Conservation (phyloP, 1,140 invertebrate species). For the Diabrotica undecimpunctata region DNA sequence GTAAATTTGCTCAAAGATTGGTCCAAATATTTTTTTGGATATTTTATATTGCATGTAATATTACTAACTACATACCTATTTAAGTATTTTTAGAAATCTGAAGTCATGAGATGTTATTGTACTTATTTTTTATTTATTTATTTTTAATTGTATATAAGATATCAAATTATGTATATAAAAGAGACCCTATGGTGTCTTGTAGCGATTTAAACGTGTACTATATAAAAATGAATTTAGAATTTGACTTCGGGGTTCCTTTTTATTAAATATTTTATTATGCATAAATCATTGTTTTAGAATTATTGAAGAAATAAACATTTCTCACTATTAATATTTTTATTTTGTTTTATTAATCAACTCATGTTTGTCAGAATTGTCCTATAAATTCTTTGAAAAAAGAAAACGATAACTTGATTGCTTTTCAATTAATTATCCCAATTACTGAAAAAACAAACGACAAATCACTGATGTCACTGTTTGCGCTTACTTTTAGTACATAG, state of each 20-base stretch:
- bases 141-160: slow-evolving; percentile 43
- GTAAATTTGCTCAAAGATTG: too few species aligned
- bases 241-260: slow-evolving; percentile 41
- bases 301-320: slow-evolving; percentile 45
- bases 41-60: too few species aligned
- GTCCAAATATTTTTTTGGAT: too few species aligned
- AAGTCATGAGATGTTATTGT: slow-evolving; percentile 31
- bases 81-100: slow-evolving; percentile 21
- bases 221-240: slow-evolving; percentile 37
- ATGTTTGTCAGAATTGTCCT: too few species aligned
- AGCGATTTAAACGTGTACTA: slow-evolving; percentile 25
- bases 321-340: slow-evolving; percentile 34
- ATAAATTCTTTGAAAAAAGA: too few species aligned
- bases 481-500: too few species aligned
- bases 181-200: slow-evolving; percentile 44
- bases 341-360: neutral
- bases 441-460: too few species aligned
- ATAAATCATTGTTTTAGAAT: slow-evolving; percentile 44
- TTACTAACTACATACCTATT: too few species aligned
- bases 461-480: too few species aligned
- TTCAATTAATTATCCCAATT: too few species aligned
- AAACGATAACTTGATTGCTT: too few species aligned
- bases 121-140: slow-evolving; percentile 34
- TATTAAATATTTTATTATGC: slow-evolving; percentile 43
- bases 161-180: slow-evolving; percentile 39